Evolutionary conservation across 2,888 invertebrate genomes (phyloP), one percentile per base, ranked within the genome.

Genomic region (Pyrrhia umbra): DNA sequence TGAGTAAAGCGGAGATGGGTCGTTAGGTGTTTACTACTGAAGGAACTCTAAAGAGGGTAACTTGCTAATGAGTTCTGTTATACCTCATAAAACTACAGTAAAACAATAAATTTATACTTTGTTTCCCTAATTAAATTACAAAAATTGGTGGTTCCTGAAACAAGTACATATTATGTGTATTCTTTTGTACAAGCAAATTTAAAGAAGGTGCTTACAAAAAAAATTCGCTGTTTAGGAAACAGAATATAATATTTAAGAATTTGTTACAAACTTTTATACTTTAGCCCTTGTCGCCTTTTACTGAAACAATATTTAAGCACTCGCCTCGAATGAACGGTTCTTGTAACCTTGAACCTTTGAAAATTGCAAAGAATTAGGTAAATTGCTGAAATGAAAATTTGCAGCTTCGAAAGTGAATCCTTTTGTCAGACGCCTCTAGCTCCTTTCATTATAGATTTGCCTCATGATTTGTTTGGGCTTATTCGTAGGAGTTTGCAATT

Each of bases 401-500:
- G 5, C 6, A 61, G 16, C 59, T 37, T 57, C 57, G 51, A 70
- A 62, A 68, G 51, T 60, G 63, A 62, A 64, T 64, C 62, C 61
- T 50, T 46, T 70, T 67, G 50, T 73, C 54, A 57, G 50, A 55
- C 58, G 54, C 54, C 43, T 54, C 23, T 62, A 64, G 61, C 57
- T 67, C 51, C 42, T 70, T 64, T 67, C 62, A 58, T 58, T 71
- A 77, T 74, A 77, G 67, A 77, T 74, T 77, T 63, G 56, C 60
- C 63, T 77, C 54, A 61, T 65, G 70, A 63, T 75, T 66, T 75
- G 62, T 60, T 63, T 58, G 18, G 46, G 1, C 51, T 15, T 66
- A 23, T 60, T 65, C 6, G 15, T 51, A 54, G 30, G 27, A 34
- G 47, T 69, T 61, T 65, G 63, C 49, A 61, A 50, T 60, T 69